Evolutionary conservation across 2,888 invertebrate species (phyloP).

Genomic region (Pristionchus entomophagus): DNA sequence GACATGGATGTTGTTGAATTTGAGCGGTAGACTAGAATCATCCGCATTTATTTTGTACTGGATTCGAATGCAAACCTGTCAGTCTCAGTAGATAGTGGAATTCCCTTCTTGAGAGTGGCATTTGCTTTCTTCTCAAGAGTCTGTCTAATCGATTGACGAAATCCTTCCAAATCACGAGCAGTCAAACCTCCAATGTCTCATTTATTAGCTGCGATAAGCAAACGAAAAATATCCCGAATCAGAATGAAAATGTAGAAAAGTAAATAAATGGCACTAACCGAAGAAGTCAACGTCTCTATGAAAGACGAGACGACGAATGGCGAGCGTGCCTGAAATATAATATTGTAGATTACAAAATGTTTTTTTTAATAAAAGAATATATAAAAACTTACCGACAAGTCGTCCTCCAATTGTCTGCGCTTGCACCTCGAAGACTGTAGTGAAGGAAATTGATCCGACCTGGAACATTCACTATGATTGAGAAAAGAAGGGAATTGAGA

Average conservation of each 20-base stretch:
- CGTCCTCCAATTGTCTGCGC: conserved; percentile 32
- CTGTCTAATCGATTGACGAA: conserved; percentile 51
- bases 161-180: conserved; percentile 59
- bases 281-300: conserved; percentile 60
- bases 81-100: conserved; percentile 57
- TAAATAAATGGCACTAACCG: conserved; percentile 21
- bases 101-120: conserved; percentile 57
- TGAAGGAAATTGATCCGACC: conserved; percentile 48
- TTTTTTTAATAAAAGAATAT: too few species aligned
- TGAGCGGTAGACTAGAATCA: conserved; percentile 56
- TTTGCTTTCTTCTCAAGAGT: conserved; percentile 61
- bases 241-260: not conserved
- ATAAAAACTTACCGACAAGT: conserved; percentile 33
- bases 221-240: not conserved
- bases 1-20: conserved; percentile 58
- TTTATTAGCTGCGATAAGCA: not conserved
- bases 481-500: not conserved
- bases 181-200: conserved; percentile 45
- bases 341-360: not conserved
- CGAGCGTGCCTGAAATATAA: conserved; percentile 53
- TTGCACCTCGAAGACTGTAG: conserved; percentile 47
- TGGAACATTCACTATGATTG: not conserved
- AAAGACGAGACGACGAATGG: conserved; percentile 56
- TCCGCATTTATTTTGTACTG: not conserved
- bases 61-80: conserved; percentile 50